Evolutionary conservation across 2,888 invertebrate species (phyloP), one percentile per base, ranked within the genome.

Genomic region (Lamellibrachia satsuma): DNA sequence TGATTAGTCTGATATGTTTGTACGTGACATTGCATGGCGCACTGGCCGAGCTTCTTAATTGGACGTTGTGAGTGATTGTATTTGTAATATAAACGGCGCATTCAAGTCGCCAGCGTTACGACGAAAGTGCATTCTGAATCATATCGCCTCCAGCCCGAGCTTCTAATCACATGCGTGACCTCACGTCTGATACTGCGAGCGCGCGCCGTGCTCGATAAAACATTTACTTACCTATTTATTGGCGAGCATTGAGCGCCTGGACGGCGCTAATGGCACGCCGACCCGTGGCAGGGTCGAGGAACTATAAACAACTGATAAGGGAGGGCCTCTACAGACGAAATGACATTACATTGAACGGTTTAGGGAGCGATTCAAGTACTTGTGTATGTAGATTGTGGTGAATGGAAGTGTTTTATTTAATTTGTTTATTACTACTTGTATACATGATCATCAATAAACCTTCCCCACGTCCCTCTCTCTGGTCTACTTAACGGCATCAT

Each of bases 191-290:
- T 75, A 75, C 75, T 75, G 75, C 75, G 22, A 75, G n/a, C 15
- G 15, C 15, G 75, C 22, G 6, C 75, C 75, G 75, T 75, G 75
- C 75, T 75, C 75, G 75, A 75, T 75, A 15, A 75, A 75, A 75
- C 75, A 75, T 75, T 75, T 75, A 75, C 75, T 75, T 75, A 75
- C 22, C 75, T 75, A 75, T 75, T 75, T 75, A 75, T 75, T 75
- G 15, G 75, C n/a, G 75, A 6, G 75, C 75, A 75, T n/a, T 75
- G n/a, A 75, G 22, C 75, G 75, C 75, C 75, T 15, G 22, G 15
- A 6, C 75, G 15, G 75, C n/a, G 75, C 4, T 75, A 75, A 75
- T 75, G 75, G 75, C 75, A 75, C n/a, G 75, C n/a, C 22, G 75
- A 75, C 75, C 75, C 75, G 75, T 22, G 75, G 75, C 75, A 75